Percentiles rank a stretch among this genome's conserved stretches.
These are phyloP conservation scores for Paracentrotus lividus DNA, from an alignment of 53 echinoderm and acorn worm species.

Conservation along the genomic window DNA sequence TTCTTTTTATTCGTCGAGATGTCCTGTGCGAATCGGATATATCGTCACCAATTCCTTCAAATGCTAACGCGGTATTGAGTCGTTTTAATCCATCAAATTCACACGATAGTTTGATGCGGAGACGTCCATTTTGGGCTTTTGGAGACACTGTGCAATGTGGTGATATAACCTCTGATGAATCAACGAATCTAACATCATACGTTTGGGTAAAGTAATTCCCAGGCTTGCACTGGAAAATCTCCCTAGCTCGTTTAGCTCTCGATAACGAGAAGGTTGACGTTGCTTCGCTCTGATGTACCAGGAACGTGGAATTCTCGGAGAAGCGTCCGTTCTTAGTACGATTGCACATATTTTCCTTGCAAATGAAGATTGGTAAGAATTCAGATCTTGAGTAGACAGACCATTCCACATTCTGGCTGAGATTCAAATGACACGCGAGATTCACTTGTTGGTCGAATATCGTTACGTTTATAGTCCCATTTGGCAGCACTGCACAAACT, in stretches of 20 bases:
- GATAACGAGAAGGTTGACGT: not conserved
- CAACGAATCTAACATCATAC: not conserved
- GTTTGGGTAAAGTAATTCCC: not conserved
- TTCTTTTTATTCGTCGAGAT: not conserved
- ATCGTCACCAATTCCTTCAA: not conserved
- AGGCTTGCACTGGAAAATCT: not conserved
- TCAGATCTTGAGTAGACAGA: not conserved
- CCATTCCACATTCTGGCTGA: slow-evolving; percentile 14
- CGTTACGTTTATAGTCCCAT: not conserved
- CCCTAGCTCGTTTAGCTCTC: not conserved
- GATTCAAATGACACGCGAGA: not conserved
- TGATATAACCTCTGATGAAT: not conserved
- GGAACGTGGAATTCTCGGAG: not conserved
- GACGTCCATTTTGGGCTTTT: not conserved
- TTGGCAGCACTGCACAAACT: not conserved
- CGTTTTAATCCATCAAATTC: not conserved
- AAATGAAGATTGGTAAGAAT: not conserved
- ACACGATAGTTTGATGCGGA: not conserved
- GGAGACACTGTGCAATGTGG: not conserved
- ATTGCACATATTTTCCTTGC: not conserved
- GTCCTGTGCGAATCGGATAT: not conserved
- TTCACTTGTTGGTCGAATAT: not conserved
- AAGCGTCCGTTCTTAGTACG: not conserved
- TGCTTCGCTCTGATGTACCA: not conserved
- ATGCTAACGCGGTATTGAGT: not conserved